Base-by-base conservation (phyloP, 2,113 vertebrate species). In the Cromileptes altivelis region DNA sequence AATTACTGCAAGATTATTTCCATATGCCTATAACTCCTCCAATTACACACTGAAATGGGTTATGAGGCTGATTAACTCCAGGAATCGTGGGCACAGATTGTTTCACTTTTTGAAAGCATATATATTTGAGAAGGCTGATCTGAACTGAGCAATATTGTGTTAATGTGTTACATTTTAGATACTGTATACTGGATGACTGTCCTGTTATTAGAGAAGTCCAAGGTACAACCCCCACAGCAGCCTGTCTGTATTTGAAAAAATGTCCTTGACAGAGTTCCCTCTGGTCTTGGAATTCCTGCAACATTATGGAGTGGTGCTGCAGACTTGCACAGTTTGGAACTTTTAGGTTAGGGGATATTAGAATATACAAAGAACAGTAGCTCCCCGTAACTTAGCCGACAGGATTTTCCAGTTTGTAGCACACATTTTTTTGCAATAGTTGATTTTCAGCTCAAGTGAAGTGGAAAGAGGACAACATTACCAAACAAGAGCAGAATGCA, bases 1-100 rank as follows among this genome's bases (percentile, higher is more conserved):
- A 92, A 88, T 93, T 92, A 90, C 82, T 49, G 70, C 4, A 13
- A 85, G 88, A 94, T 92, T 88, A 88, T 91, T 95, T 92, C 93
- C 94, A 93, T 70, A 91, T 92, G 91, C 83, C 82, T 79, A 77
- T 77, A 76, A 86, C 85, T 70, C 89, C 69, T 94, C 85, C 86
- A 77, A 80, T 85, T 82, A 67, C 84, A 69, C 13, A 17, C 52
- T 72, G 82, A 85, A 82, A 89, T 70, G 0, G 18, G 84, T 72
- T 85, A 47, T 7, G 23, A 52, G 85, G 85, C 73, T 89, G 78
- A 88, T 85, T 62, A 78, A 88, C 84, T 84, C 83, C 78, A 88
- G 85, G 75, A 81, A 77, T 61, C 37, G 40, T 14, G 25, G 42
- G 45, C 70, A 70, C 78, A 57, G 60, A 84, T 87, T 70, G 78